Base-by-base conservation (phyloP, 2,888 invertebrate genomes). In the Lasioglossum figueresi region DNA sequence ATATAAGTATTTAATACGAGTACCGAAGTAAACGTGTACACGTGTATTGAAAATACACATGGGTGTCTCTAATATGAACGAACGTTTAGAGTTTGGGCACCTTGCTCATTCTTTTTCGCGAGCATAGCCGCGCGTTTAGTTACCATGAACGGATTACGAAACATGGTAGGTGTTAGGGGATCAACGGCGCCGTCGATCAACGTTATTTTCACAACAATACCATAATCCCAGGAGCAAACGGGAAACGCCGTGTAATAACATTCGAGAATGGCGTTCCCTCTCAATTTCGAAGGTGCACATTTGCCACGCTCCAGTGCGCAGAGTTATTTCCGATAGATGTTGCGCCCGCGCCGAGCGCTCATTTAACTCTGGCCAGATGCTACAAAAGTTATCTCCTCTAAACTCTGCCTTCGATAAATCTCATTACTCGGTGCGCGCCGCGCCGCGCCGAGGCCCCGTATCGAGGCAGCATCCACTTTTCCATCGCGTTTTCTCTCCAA, bases 331-430 rank as follows among this genome's bases (percentile, higher is more conserved):
- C 88, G 76, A 90, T 86, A 82, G 86, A 84, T 84, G 82, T 79
- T 74, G 82, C 83, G 78, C 77, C 78, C 80, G 77, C 75, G 73
- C 81, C 79, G 78, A 66, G 71, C 83, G 77, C 79, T 85, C 81
- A 81, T 88, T 87, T 90, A 90, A 89, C 79, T 89, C 86, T 78
- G 76, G 71, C 80, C 86, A 83, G 82, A 88, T 85, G 85, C 68
- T 81, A 80, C 75, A 80, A 86, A 90, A 90, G 90, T 90, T 88
- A 81, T 78, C 79, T 82, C 76, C 85, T 87, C 88, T 85, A 87
- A 88, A 90, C 84, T 87, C 79, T 70, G 76, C 83, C 87, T 86
- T 90, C 89, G 88, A 90, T 88, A 86, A 89, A 89, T 90, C 86
- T 89, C 83, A 80, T 90, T 90, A 88, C 87, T 68, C 85, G 85